Evolutionary conservation across 2,113 vertebrate genomes (phyloP).

Genomic region (Calidris pugnax): DNA sequence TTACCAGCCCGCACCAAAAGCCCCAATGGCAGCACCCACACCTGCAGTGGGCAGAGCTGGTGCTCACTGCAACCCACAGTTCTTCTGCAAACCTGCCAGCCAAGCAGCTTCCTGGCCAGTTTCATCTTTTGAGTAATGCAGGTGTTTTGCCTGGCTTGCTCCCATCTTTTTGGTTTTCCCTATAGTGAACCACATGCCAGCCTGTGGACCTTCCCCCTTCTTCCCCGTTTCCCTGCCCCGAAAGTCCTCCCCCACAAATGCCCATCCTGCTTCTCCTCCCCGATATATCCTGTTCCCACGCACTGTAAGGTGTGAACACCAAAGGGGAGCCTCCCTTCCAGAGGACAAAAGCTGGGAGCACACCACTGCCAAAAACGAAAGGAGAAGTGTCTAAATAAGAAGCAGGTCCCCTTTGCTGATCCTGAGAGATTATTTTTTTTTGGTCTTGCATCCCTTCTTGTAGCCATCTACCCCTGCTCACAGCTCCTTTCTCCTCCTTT

Average conservation of each 20-base stretch:
- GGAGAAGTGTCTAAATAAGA: neutral
- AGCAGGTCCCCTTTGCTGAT: neutral
- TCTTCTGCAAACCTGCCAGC: neutral
- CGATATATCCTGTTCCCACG: neutral
- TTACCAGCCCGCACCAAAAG: neutral
- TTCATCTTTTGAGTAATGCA: constrained; percentile 1
- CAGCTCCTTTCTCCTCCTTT: neutral
- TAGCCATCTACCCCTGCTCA: neutral
- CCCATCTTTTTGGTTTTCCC: neutral
- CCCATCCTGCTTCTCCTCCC: neutral
- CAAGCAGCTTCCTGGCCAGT: neutral
- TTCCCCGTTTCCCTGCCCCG: neutral
- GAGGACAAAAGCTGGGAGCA: neutral
- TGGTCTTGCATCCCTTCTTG: neutral
- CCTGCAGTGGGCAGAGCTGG: neutral
- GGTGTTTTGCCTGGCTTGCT: constrained; percentile 25
- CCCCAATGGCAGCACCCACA: neutral
- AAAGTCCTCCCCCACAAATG: neutral
- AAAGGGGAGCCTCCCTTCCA: neutral
- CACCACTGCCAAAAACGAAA: neutral
- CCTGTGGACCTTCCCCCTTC: neutral
- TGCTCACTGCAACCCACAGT: neutral
- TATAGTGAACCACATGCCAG: neutral
- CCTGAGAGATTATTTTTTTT: neutral
- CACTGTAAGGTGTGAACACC: neutral